Percentiles rank a stretch among this genome's conserved stretches.
Conservation (phyloP, 2,888 invertebrate species). For the Adelphocoris suturalis region DNA sequence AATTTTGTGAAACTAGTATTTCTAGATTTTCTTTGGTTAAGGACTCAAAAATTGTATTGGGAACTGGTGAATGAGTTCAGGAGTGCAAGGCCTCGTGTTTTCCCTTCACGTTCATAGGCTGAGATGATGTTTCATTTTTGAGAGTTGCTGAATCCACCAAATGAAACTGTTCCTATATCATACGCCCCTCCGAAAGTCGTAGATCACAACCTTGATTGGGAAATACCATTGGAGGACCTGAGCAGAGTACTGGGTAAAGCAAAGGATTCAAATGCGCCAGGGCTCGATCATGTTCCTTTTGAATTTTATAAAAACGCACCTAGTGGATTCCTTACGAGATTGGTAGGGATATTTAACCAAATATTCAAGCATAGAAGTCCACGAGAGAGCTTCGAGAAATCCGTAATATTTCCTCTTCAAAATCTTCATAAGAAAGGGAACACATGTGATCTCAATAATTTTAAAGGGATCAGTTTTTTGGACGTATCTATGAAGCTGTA, state of each 20-base stretch:
- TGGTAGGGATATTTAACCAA: neutral
- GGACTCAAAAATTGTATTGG: too few species aligned
- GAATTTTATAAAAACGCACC: slow-evolving; percentile 35
- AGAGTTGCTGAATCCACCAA: neutral
- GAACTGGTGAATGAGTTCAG: too few species aligned
- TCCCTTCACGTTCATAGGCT: neutral
- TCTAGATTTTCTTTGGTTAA: neutral
- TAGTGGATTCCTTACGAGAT: neutral
- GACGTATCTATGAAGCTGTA: neutral
- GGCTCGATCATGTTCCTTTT: neutral
- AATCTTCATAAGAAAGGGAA: neutral
- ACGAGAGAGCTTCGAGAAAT: neutral
- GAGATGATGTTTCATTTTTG: neutral
- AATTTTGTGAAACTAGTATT: neutral
- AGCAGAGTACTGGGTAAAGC: neutral
- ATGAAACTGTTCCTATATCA: neutral
- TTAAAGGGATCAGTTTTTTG: neutral
- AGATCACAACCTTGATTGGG: neutral
- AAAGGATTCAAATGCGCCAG: neutral
- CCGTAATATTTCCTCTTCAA: neutral
- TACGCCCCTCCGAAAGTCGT: neutral
- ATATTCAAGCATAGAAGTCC: neutral
- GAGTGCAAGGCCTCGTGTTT: neutral
- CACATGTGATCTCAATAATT: slow-evolving; percentile 3
- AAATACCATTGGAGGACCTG: neutral